A percentile compares a stretch with the other conserved stretches of the same genome.
Evolutionary conservation across 1,140 invertebrate species (phyloP).

Genomic region (Pomacea maculata): DNA sequence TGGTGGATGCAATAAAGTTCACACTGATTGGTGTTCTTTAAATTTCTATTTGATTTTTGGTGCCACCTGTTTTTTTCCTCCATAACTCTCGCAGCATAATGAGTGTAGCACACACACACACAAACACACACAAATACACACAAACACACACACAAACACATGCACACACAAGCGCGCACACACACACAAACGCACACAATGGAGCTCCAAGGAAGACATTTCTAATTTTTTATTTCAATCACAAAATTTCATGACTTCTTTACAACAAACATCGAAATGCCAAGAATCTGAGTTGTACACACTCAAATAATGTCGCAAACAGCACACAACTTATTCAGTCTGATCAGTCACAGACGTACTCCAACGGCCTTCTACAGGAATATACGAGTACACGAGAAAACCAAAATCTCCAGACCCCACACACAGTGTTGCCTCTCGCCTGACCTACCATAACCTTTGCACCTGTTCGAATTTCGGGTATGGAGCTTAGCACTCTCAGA

Average conservation of each 20-base stretch:
- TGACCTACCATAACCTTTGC: background rate
- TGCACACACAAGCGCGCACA: background rate
- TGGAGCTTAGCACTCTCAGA: background rate
- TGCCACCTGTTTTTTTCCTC: too few species aligned
- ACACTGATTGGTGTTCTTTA: background rate
- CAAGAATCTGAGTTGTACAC: background rate
- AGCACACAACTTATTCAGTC: background rate
- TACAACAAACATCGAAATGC: constrained; percentile 5
- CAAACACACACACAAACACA: background rate
- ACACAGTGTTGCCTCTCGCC: background rate
- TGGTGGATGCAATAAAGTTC: background rate
- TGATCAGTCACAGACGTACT: background rate
- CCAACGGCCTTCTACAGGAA: background rate
- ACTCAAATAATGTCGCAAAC: constrained; percentile 1
- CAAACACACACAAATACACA: background rate
- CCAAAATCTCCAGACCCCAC: background rate
- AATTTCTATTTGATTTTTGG: too few species aligned
- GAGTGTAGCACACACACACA: background rate
- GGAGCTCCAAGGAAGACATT: background rate
- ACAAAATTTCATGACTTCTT: background rate
- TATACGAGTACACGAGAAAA: background rate
- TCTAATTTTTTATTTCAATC: constrained; percentile 1
- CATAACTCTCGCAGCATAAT: too few species aligned
- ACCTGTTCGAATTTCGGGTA: background rate
- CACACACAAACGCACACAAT: background rate